phyloP scores from a whole-genome alignment of 1,140 invertebrate species.

The Formica selysi region DNA sequence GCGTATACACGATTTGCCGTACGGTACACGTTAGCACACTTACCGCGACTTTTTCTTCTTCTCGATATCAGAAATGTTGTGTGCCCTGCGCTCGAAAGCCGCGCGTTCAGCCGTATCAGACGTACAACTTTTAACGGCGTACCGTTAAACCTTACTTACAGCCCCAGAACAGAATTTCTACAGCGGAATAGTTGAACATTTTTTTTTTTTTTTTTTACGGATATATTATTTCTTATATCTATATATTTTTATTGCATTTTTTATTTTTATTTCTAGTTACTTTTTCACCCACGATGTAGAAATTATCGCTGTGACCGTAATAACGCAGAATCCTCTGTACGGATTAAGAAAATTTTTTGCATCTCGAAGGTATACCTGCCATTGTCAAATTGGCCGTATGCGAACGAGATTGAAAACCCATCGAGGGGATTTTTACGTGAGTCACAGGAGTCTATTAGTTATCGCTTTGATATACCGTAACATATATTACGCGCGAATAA shows the following conservation, averaged over 20 bases:
- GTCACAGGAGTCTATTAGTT: conserved; percentile 20
- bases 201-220: background rate
- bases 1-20: conserved; percentile 36
- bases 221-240: background rate
- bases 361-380: background rate
- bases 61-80: background rate
- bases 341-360: background rate
- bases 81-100: background rate
- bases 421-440: conserved; percentile 27
- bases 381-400: background rate
- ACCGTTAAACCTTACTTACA: background rate
- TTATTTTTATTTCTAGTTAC: background rate
- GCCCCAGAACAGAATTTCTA: background rate
- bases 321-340: background rate
- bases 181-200: background rate
- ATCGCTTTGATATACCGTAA: conserved; percentile 30
- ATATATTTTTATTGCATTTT: background rate
- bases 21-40: conserved; percentile 43
- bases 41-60: background rate
- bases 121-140: background rate
- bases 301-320: background rate
- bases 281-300: background rate
- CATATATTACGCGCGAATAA: conserved; percentile 18
- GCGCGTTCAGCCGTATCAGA: background rate
- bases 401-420: background rate